Evolutionary conservation across 1,140 invertebrate species (phyloP).

Genomic region (Hycleus cichorii): DNA sequence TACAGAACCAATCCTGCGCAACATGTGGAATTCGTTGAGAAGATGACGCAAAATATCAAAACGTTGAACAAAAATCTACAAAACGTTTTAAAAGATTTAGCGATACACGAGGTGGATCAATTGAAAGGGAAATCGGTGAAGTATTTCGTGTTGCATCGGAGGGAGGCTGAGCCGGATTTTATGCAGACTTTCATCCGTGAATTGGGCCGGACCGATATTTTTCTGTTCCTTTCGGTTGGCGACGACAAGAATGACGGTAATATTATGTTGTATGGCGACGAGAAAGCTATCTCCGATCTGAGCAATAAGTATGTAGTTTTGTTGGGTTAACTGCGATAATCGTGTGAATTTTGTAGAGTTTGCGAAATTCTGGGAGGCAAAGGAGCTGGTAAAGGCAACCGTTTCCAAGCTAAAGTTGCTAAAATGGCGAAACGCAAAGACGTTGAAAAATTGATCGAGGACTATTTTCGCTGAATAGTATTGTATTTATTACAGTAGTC

Average conservation of each 20-base stretch:
- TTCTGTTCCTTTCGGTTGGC: slow-evolving; percentile 60
- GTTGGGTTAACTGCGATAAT: background rate
- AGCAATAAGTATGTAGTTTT: slow-evolving; percentile 42
- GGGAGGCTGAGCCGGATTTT: slow-evolving; percentile 67
- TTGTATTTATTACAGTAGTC: no score
- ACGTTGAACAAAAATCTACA: slow-evolving; percentile 53
- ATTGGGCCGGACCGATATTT: slow-evolving; percentile 48
- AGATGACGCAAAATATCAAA: slow-evolving; percentile 62
- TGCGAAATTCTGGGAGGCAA: slow-evolving; percentile 54
- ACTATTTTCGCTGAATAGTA: slow-evolving; percentile 30
- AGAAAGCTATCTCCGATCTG: slow-evolving; percentile 42
- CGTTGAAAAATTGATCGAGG: slow-evolving; percentile 40
- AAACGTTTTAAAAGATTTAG: slow-evolving; percentile 57
- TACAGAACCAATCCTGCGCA: slow-evolving; percentile 57
- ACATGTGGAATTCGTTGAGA: slow-evolving; percentile 63
- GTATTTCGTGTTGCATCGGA: slow-evolving; percentile 55
- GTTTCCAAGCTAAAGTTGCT: slow-evolving; percentile 53
- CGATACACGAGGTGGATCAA: slow-evolving; percentile 53
- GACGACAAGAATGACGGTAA: slow-evolving; percentile 61
- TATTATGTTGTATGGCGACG: slow-evolving; percentile 54
- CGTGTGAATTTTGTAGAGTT: slow-evolving; percentile 42
- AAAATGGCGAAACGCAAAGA: slow-evolving; percentile 44
- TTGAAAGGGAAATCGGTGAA: slow-evolving; percentile 46
- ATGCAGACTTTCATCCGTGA: slow-evolving; percentile 58
- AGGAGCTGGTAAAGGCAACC: slow-evolving; percentile 51